phyloP scores from a whole-genome alignment of 2,113 vertebrate species.

The Python bivittatus region DNA sequence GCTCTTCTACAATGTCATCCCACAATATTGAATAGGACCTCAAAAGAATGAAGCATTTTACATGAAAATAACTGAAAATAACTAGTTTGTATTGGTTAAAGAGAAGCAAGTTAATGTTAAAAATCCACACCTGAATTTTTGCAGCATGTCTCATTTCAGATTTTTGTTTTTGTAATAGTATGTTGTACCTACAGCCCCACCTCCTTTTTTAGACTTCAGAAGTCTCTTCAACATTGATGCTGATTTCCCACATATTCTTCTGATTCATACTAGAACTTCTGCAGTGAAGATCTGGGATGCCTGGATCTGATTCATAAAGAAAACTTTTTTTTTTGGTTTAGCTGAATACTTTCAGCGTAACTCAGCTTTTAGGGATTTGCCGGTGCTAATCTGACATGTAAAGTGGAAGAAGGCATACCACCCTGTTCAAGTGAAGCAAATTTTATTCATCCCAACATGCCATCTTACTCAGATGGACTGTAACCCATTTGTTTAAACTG shows the following conservation, averaged over 20 bases:
- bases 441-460: neutral
- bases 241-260: neutral
- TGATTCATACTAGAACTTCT: neutral
- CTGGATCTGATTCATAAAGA: neutral
- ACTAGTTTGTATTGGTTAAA: neutral
- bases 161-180: neutral
- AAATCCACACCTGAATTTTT: neutral
- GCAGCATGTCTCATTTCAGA: neutral
- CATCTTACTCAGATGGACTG: neutral
- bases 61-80: neutral
- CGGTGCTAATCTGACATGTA: conserved; percentile 11
- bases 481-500: neutral
- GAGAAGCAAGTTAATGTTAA: neutral
- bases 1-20: neutral
- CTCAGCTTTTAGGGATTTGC: conserved; percentile 7
- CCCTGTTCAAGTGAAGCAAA: neutral
- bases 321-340: neutral
- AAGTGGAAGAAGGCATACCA: neutral
- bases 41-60: neutral
- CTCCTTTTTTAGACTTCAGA: neutral
- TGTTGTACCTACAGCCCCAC: neutral
- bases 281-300: neutral
- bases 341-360: neutral
- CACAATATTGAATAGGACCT: neutral
- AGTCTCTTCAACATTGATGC: neutral